A percentile compares a stretch with the other conserved stretches of the same genome.
Conservation (phyloP, 2,797 vertebrate genomes). For the Glossophaga mutica region DNA sequence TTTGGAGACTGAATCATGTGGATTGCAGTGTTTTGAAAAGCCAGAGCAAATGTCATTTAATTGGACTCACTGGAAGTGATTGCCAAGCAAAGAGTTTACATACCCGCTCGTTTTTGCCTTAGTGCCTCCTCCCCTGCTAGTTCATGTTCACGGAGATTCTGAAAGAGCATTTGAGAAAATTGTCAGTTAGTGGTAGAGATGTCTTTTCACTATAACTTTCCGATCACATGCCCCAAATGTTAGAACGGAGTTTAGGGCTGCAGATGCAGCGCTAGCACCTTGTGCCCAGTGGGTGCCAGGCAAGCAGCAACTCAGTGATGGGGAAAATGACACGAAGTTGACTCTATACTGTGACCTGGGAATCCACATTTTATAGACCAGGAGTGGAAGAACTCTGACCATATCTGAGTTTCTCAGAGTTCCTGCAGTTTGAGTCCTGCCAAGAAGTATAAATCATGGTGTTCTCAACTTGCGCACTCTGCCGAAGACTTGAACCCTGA, state of each 20-base stretch:
- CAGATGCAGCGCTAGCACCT: not conserved
- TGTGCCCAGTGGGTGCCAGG: rapidly evolving
- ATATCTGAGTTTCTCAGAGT: not conserved
- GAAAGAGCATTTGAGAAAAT: conserved; percentile 33
- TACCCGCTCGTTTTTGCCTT: conserved; percentile 77
- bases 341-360: not conserved
- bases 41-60: not conserved
- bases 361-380: not conserved
- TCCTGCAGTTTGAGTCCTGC: not conserved
- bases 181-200: not conserved
- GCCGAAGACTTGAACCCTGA: not conserved
- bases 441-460: not conserved
- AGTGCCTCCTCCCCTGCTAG: conserved; percentile 4
- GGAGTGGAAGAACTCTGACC: not conserved
- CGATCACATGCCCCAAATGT: no score
- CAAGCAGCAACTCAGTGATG: not conserved
- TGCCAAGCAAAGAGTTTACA: not conserved
- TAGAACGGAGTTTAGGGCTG: not conserved
- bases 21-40: not conserved
- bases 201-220: not conserved
- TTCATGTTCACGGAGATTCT: not conserved
- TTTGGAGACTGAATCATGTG: not conserved
- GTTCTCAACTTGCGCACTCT: not conserved
- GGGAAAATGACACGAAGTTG: not conserved
- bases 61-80: not conserved